phyloP scores from a whole-genome alignment of 1,140 invertebrate genomes.

The Aphaenogaster floridana region DNA sequence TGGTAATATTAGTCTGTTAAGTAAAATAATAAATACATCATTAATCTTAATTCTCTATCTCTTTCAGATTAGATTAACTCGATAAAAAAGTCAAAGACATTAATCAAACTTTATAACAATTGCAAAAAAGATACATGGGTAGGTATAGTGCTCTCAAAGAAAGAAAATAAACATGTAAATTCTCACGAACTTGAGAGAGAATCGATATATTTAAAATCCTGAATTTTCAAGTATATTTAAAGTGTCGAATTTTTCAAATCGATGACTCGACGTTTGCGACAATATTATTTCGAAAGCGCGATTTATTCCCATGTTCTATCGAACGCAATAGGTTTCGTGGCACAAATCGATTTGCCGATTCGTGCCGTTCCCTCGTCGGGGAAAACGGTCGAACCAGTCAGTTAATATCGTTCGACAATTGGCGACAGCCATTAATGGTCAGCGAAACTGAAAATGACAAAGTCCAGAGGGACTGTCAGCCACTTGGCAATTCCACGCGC shows the following conservation, averaged over 20 bases:
- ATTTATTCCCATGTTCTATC: slow-evolving; percentile 9
- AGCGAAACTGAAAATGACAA: slow-evolving; percentile 43
- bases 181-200: background rate
- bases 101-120: background rate
- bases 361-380: background rate
- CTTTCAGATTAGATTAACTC: background rate
- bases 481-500: slow-evolving; percentile 61
- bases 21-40: background rate
- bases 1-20: background rate
- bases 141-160: background rate
- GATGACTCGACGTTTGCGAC: slow-evolving; percentile 2
- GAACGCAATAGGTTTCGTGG: slow-evolving; percentile 27
- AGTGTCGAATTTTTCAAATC: background rate
- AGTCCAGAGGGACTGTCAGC: slow-evolving; percentile 42
- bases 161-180: background rate
- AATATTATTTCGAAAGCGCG: slow-evolving; percentile 4
- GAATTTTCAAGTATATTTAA: background rate
- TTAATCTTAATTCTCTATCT: background rate
- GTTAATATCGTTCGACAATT: slow-evolving; percentile 27
- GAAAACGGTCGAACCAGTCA: slow-evolving; percentile 12
- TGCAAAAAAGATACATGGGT: background rate
- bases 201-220: background rate
- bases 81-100: background rate
- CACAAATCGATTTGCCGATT: slow-evolving; percentile 30
- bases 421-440: background rate